phyloP scores from a whole-genome alignment of 92 coral and sea anemone genomes.

The Porites rus region DNA sequence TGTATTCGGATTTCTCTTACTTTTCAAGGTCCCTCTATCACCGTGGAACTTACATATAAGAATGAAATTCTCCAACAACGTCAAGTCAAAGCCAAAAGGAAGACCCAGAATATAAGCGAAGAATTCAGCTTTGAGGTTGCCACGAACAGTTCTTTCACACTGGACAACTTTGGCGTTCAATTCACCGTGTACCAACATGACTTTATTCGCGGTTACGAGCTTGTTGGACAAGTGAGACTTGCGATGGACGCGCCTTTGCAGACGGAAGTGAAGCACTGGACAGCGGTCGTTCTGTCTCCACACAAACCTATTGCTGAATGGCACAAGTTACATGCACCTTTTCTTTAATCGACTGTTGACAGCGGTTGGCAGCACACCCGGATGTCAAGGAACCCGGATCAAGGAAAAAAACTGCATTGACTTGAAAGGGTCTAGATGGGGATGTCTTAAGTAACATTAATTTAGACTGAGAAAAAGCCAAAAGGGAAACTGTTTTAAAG shows the following conservation, averaged over 20 bases:
- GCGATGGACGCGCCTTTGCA: slow-evolving; percentile 77
- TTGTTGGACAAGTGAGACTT: slow-evolving; percentile 81
- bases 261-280: slow-evolving; percentile 89
- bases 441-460: no score
- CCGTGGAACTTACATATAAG: slow-evolving; percentile 82
- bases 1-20: no score
- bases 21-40: slow-evolving; percentile 70
- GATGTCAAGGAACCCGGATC: not conserved
- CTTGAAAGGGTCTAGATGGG: no score
- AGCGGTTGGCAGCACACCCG: not conserved
- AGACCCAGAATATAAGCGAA: slow-evolving; percentile 57
- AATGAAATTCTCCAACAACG: slow-evolving; percentile 72
- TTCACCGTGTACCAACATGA: slow-evolving; percentile 77
- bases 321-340: slow-evolving; percentile 80
- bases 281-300: slow-evolving; percentile 85
- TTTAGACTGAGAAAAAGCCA: no score
- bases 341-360: not conserved
- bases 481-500: no score
- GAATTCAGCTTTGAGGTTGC: slow-evolving; percentile 83
- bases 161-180: slow-evolving; percentile 82
- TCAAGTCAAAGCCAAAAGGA: slow-evolving; percentile 75
- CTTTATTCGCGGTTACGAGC: slow-evolving; percentile 72
- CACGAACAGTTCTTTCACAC: slow-evolving; percentile 81
- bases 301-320: slow-evolving; percentile 81
- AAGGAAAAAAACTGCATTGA: not conserved